Evolutionary conservation across 92 coral and sea anemone species (phyloP).

Genomic region (Umimayanthus chanpuru): DNA sequence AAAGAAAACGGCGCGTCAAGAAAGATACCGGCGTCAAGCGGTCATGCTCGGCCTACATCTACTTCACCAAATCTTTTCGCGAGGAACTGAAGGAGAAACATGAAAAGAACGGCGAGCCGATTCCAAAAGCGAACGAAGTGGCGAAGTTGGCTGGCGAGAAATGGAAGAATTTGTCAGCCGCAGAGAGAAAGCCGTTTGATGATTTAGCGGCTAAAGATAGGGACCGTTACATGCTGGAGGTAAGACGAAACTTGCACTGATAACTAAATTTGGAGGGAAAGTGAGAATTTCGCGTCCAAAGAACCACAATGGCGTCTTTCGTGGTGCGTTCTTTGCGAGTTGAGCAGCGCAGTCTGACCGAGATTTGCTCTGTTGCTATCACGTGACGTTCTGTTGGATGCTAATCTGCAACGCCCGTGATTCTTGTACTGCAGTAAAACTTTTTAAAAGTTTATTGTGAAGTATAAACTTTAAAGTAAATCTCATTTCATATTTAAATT

Average conservation of each 20-base stretch:
- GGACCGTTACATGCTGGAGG: conserved; percentile 80
- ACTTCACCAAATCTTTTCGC: conserved; percentile 84
- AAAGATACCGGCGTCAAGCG: conserved; percentile 78
- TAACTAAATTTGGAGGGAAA: conserved; percentile 3
- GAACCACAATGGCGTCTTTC: conserved; percentile 42
- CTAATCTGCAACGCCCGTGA: background rate
- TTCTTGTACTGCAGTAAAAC: background rate
- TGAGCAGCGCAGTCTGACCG: conserved; percentile 9
- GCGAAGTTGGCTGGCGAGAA: conserved; percentile 91
- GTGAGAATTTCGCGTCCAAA: conserved; percentile 5
- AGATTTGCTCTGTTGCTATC: background rate
- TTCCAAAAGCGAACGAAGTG: conserved; percentile 92
- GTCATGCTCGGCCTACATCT: conserved; percentile 92
- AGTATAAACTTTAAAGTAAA: background rate
- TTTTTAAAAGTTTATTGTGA: background rate
- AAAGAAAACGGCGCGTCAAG: conserved; percentile 55
- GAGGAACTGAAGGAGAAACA: conserved; percentile 68
- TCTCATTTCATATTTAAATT: background rate
- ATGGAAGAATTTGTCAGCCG: conserved; percentile 75
- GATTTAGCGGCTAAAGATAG: conserved; percentile 68
- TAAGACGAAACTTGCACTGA: conserved; percentile 49
- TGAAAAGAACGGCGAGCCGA: conserved; percentile 71
- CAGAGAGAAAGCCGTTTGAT: conserved; percentile 76
- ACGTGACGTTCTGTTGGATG: conserved; percentile 43
- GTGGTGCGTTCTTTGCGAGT: conserved; percentile 18